Base-by-base conservation (phyloP, 2,113 vertebrate genomes). In the Cervus canadensis region DNA sequence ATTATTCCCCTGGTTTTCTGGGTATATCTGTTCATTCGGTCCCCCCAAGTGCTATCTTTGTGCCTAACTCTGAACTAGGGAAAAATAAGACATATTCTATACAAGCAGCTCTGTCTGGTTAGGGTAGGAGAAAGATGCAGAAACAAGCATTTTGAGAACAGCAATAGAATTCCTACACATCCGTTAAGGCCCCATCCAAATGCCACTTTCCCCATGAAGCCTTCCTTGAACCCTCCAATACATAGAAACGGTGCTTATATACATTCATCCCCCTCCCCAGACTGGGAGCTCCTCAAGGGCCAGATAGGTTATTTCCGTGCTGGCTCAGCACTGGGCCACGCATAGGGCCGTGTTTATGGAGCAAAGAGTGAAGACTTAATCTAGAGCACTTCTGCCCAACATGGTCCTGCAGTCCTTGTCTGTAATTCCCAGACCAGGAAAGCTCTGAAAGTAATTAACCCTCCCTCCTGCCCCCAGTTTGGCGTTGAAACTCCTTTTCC, bases 401-500 rank as follows among this genome's bases (percentile, higher is more conserved):
- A 0, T 71, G 62, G 57, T 2, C 23, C 57, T 7, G 3, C 25
- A 83, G 25, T 74, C 8, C 82, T 88, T 86, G 50, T 9, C 60
- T 94, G 15, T 12, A 33, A 26, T 94, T 54, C 74, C 50, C 21
- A 62, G 56, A 57, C 71, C 30, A 52, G 7, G 59, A 64, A 52
- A 85, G 36, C 57, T 57, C 91, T 59, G 45, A 50, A 76, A 79
- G 50, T 54, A 23, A 54, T 23, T n/a, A 81, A 81, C 14, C n/a
- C 15, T 3, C 40, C 26, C 13, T 48, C 8, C 28, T 7, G 15
- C 43, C 50, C 54, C 28, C 67, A 56, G 25, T 85, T 95, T 89
- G 82, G 36, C 26, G 45, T 26, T 30, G 56, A 95, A 92, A 95
- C 30, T 74, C 33, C 40, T 30, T 87, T 95, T 87, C 59, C 21